A percentile compares a stretch with the other conserved stretches of the same genome.
Evolutionary conservation across 2,888 invertebrate species (phyloP).

Genomic region (Cetonia aurata): DNA sequence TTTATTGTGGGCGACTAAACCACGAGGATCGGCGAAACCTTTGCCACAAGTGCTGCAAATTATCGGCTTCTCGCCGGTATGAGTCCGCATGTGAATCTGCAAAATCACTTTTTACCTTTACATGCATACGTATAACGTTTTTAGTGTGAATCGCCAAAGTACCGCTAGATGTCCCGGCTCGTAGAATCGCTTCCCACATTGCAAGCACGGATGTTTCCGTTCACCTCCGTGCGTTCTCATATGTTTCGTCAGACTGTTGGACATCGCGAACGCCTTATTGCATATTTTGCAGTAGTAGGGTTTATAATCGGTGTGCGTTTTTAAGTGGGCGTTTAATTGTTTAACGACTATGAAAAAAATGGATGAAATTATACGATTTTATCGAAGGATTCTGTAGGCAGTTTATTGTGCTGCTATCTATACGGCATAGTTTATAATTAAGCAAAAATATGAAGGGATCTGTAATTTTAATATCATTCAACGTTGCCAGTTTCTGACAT

Average conservation of each 20-base stretch:
- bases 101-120: conserved; percentile 43
- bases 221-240: conserved; percentile 61
- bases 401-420: too few species aligned
- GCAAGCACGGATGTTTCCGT: conserved; percentile 60
- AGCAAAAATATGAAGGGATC: too few species aligned
- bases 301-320: conserved; percentile 58
- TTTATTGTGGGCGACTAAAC: conserved; percentile 61
- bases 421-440: too few species aligned
- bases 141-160: conserved; percentile 46
- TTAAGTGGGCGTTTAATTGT: conserved; percentile 57
- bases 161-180: conserved; percentile 61
- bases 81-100: conserved; percentile 61
- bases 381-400: too few species aligned
- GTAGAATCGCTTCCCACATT: conserved; percentile 61
- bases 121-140: conserved; percentile 2
- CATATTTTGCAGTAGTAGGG: conserved; percentile 60
- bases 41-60: conserved; percentile 62
- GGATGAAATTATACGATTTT: background rate
- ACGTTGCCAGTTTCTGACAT: too few species aligned
- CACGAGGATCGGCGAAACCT: conserved; percentile 60
- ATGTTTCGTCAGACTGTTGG: conserved; percentile 59
- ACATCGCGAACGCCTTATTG: conserved; percentile 57
- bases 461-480: too few species aligned
- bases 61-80: conserved; percentile 62
- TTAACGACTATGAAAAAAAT: conserved; percentile 57